Evolutionary conservation across 2,888 invertebrate genomes (phyloP).

Genomic region (Allolobophora icterica): DNA sequence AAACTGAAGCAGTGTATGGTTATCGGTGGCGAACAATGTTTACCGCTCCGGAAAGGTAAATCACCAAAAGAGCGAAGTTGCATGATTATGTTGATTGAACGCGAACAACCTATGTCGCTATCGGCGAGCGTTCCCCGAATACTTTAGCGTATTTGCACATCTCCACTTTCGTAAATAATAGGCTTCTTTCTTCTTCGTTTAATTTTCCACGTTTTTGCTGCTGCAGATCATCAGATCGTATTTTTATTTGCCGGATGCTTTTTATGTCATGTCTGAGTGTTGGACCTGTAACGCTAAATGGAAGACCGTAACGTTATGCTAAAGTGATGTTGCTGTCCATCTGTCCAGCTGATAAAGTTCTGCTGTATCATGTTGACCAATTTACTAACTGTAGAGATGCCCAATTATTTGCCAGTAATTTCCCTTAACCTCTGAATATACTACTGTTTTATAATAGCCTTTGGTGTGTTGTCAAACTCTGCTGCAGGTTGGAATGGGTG

Average conservation of each 20-base stretch:
- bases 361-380: background rate
- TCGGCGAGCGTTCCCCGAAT: background rate
- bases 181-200: background rate
- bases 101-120: background rate
- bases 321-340: background rate
- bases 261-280: too few relatives aligned
- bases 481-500: conserved; percentile 79
- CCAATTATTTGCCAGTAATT: background rate
- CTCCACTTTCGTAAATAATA: background rate
- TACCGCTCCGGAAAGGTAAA: conserved; percentile 1
- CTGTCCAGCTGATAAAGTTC: background rate
- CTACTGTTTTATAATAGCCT: background rate
- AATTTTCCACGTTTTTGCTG: background rate
- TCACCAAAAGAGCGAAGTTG: background rate
- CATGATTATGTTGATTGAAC: background rate
- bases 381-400: background rate
- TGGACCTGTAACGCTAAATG: background rate
- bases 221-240: background rate
- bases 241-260: background rate
- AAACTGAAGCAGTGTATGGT: background rate
- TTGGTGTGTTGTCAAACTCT: background rate
- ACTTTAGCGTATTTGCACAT: background rate
- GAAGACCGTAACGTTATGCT: background rate
- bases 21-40: background rate
- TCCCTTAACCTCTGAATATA: background rate